A percentile compares a stretch with the other conserved stretches of the same genome.
Evolutionary conservation across 2,113 vertebrate species (phyloP).

Genomic region (Potamarius usumacintae): DNA sequence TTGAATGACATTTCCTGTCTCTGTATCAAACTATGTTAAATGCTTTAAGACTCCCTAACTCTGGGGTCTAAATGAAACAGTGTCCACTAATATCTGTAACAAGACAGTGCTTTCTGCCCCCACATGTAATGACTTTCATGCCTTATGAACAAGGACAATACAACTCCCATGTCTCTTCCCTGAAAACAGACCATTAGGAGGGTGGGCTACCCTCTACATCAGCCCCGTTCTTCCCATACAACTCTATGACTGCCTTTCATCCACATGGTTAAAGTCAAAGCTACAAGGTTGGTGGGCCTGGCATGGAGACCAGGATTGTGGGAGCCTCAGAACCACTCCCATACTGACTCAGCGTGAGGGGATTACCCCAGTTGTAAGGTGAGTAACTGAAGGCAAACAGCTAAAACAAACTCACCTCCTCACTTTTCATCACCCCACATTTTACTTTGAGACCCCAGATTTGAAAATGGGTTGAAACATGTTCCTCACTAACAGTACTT

Average conservation of each 20-base stretch:
- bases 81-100: constrained; percentile 4
- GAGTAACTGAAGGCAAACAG: constrained; percentile 34
- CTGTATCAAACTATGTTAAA: constrained; percentile 17
- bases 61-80: constrained; percentile 8
- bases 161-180: constrained; percentile 25
- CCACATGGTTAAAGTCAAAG: constrained; percentile 46
- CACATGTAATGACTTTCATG: constrained; percentile 38
- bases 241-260: constrained; percentile 29
- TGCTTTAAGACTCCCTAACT: background rate
- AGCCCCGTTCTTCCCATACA: constrained; percentile 30
- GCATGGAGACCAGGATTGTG: constrained; percentile 26
- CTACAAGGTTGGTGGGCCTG: constrained; percentile 43
- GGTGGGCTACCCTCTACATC: constrained; percentile 44
- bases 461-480: constrained; percentile 15
- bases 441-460: background rate
- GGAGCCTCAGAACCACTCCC: background rate
- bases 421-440: background rate
- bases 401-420: background rate
- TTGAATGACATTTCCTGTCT: constrained; percentile 36
- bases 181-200: constrained; percentile 45
- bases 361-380: constrained; percentile 36
- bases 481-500: background rate
- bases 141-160: constrained; percentile 49
- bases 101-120: constrained; percentile 17
- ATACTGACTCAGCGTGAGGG: constrained; percentile 33